Evolutionary conservation across 2,888 invertebrate genomes (phyloP).

Genomic region (Nycteola revayana): DNA sequence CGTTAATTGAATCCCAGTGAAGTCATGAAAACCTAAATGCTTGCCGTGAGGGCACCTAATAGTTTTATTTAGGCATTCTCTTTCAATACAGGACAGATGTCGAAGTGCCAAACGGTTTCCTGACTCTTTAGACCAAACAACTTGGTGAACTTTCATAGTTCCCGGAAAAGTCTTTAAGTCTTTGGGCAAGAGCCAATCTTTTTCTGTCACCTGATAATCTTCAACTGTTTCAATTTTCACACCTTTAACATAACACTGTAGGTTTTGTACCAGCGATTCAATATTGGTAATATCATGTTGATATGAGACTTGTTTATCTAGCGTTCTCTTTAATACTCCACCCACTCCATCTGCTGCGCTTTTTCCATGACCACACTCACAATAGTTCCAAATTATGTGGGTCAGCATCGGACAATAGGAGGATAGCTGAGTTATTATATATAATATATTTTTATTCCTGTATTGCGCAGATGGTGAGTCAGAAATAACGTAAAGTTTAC

Average conservation of each 20-base stretch:
- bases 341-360: conserved; percentile 47
- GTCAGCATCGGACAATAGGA: conserved; percentile 9
- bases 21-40: conserved; percentile 5
- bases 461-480: conserved; percentile 20
- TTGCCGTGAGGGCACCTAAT: conserved; percentile 6
- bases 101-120: conserved; percentile 8
- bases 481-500: conserved; percentile 13
- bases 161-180: conserved; percentile 3
- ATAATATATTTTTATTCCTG: conserved; percentile 24
- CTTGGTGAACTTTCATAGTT: conserved; percentile 6
- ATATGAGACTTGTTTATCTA: conserved; percentile 33
- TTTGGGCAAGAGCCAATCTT: conserved; percentile 4
- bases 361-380: conserved; percentile 43
- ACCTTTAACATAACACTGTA: conserved; percentile 14
- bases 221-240: conserved; percentile 8
- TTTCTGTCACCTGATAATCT: conserved; percentile 11
- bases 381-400: conserved; percentile 39
- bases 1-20: conserved; percentile 1
- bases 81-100: conserved; percentile 6
- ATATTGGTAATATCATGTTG: conserved; percentile 18
- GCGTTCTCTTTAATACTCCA: conserved; percentile 38
- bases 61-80: conserved; percentile 6
- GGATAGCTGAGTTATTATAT: conserved; percentile 7
- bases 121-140: conserved; percentile 8
- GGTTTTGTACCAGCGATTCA: conserved; percentile 4